Percentiles rank a stretch among this genome's conserved stretches.
phyloP scores from a whole-genome alignment of 2,113 vertebrate species.

The Gasterosteus nipponicus region DNA sequence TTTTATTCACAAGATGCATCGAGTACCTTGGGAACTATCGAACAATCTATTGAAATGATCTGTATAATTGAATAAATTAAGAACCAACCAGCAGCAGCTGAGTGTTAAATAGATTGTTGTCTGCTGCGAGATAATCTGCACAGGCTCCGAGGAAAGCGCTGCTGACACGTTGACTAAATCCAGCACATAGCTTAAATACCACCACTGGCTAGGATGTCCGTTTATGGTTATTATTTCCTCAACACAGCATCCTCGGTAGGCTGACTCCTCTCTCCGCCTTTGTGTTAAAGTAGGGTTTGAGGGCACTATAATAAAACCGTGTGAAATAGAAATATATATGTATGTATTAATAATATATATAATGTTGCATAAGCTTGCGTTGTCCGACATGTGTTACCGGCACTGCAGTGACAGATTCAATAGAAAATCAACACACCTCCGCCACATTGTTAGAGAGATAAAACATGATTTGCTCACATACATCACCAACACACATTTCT shows the following conservation, averaged over 20 bases:
- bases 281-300: constrained; percentile 10
- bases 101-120: constrained; percentile 10
- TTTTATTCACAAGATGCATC: constrained; percentile 16
- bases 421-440: not conserved
- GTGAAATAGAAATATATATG: constrained; percentile 10
- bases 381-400: not conserved
- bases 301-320: not conserved
- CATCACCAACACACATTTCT: too few species aligned
- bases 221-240: constrained; percentile 37
- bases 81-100: constrained; percentile 15
- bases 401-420: not conserved
- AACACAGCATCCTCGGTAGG: constrained; percentile 13
- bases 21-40: constrained; percentile 48
- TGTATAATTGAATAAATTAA: constrained; percentile 37
- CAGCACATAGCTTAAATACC: constrained; percentile 30
- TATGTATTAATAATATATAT: not conserved
- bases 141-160: constrained; percentile 2
- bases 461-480: too few species aligned
- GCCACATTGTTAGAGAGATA: not conserved
- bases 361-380: not conserved
- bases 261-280: not conserved
- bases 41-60: constrained; percentile 38
- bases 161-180: constrained; percentile 20
- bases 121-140: constrained; percentile 25
- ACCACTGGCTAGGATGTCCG: constrained; percentile 12